phyloP scores from a whole-genome alignment of 1,140 invertebrate species.

The Diploscapter pachys region DNA sequence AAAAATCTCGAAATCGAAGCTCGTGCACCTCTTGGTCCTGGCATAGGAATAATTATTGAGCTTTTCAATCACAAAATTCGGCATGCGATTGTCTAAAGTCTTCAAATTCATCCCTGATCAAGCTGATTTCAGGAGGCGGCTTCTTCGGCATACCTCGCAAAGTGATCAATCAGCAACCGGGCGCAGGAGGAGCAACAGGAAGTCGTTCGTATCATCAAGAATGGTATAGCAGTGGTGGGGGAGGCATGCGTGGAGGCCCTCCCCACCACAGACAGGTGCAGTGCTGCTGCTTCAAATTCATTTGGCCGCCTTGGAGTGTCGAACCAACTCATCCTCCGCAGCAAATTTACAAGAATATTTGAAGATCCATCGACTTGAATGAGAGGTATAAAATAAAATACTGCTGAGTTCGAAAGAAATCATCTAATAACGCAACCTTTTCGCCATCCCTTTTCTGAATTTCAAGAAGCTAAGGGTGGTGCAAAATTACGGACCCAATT shows the following conservation, averaged over 20 bases:
- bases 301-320: conserved; percentile 31
- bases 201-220: conserved; percentile 16
- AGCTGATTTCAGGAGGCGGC: conserved; percentile 9
- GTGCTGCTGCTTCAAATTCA: conserved; percentile 31
- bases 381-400: background rate
- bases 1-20: no score
- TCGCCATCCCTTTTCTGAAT: no score
- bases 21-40: no score
- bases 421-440: no score
- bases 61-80: no score
- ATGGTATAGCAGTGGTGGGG: background rate
- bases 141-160: background rate
- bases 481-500: no score
- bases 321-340: conserved; percentile 26
- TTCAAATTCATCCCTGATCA: background rate
- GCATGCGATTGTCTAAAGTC: no score
- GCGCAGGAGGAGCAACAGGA: conserved; percentile 13
- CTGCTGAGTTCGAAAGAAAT: no score
- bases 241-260: conserved; percentile 11
- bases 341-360: conserved; percentile 27
- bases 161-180: conserved; percentile 2
- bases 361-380: background rate
- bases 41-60: no score
- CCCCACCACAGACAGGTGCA: conserved; percentile 18
- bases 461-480: no score